Base-by-base conservation (phyloP, 2,888 invertebrate species). In the Sphinx pinastri region DNA sequence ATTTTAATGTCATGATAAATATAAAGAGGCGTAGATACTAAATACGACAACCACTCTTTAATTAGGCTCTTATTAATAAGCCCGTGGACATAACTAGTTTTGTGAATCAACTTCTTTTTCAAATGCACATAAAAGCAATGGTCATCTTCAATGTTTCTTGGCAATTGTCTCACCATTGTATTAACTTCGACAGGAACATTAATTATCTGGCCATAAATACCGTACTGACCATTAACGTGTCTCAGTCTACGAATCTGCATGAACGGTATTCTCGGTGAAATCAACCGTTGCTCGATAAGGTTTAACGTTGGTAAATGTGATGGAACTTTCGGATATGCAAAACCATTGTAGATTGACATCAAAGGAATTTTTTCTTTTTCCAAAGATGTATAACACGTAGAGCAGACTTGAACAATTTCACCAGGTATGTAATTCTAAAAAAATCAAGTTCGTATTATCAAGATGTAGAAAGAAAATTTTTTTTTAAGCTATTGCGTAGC, bases 271-370 rank as follows among this genome's bases (percentile, higher is more conserved):
- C 77, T 68, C 10, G 77, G 74, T 25, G 75, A 76, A 67, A 76
- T 70, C 68, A 87, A 80, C 74, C 84, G 77, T 83, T 83, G 81
- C 77, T 76, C 79, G 47, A 86, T 79, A 0, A 77, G 79, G 82
- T 85, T 81, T 71, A 86, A 69, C 11, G 79, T 75, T 52, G 83
- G 85, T 76, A 85, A 58, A 38, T 77, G 76, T 47, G 77, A 75
- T 31, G 82, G 84, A 75, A n/a, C 16, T 2, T 78, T 76, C 16
- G 85, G 84, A 85, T 84, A 86, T 77, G 77, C 73, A 75, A 86
- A 87, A n/a, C 83, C 84, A 74, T 85, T 84, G 0, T 76, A 72
- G 70, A 75, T 79, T 75, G 85, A 76, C 0, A 85, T 74, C 10
- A 74, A 7, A 0, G 83, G 83, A 16, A 83, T 49, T 73, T 47